Percentiles rank a stretch among this genome's conserved stretches.
These are phyloP conservation scores for Aythya baeri DNA, from an alignment of 2,113 vertebrate genomes.

Conservation along the genomic window DNA sequence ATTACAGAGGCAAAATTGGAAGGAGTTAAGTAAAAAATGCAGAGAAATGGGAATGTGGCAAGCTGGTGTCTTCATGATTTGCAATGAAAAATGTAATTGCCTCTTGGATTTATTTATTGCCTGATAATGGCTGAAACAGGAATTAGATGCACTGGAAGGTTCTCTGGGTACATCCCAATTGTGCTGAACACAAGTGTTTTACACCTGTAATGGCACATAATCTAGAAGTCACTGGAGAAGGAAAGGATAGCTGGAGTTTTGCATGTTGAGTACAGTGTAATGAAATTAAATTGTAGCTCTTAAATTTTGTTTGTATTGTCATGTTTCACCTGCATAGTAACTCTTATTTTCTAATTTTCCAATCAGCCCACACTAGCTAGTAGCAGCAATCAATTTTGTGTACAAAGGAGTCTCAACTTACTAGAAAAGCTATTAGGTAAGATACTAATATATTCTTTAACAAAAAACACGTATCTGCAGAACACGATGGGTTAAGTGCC, in stretches of 20 bases:
- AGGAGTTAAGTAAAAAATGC: background rate
- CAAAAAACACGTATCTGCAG: background rate
- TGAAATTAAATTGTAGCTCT: background rate
- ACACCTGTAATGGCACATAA: background rate
- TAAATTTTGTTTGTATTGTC: background rate
- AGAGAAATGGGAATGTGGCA: background rate
- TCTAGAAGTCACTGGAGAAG: background rate
- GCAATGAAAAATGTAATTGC: background rate
- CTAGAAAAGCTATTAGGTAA: background rate
- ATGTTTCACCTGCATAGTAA: background rate
- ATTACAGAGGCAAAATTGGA: background rate
- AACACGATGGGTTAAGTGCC: background rate
- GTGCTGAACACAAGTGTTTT: background rate
- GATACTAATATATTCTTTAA: background rate
- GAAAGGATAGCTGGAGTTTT: background rate
- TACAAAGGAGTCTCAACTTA: background rate
- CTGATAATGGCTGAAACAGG: background rate
- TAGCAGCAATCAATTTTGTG: background rate
- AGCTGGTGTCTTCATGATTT: background rate
- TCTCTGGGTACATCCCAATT: background rate
- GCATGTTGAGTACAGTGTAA: background rate
- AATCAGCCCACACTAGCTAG: background rate
- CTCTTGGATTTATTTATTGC: background rate
- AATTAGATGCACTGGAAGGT: background rate
- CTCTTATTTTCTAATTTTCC: background rate